Base-by-base conservation (phyloP, 2,113 vertebrate genomes). In the Alligator sinensis region DNA sequence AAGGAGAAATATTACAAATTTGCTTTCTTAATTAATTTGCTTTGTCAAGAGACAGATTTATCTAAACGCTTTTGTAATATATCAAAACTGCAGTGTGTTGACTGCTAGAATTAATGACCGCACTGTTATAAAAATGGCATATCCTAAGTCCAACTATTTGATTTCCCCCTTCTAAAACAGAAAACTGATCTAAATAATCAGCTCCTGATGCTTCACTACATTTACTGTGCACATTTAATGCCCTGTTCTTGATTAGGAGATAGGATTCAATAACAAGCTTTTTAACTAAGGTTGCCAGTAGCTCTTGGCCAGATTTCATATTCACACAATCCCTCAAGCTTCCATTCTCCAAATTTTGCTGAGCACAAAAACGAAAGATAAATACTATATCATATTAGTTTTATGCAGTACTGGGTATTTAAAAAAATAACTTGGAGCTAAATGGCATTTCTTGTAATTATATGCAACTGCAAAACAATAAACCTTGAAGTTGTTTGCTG, bases 31-130 rank as follows among this genome's bases (percentile, higher is more conserved):
- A 95, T 97, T 96, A 89, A 93, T 89, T 84, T 82, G 5, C 70
- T 94, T 93, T 82, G 78, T 88, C 80, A 96, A 91, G 82, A 91
- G 70, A 85, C 74, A 91, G 58, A 81, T 77, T 91, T 93, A 82
- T 77, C 90, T 86, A 96, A 84, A 47, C 95, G 79, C 11, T 91
- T 96, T 87, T 88, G 94, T 92, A 92, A 95, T 91, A 75, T 81
- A 92, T 87, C 77, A 83, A 87, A 97, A 80, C 83, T 77, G 68
- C 27, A 80, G 86, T 87, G 34, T 94, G 60, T 30, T 77, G 86
- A 28, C 8, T 94, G 93, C 60, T 75, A 92, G 93, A 95, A 98
- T 96, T 87, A 97, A 96, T 95, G n/a, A 64, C 83, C 86, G 86
- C 61, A 82, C n/a, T 81, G 78, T 96, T n/a, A 93, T 79, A 93